These are phyloP conservation scores for Caloenas nicobarica DNA, from an alignment of 2,113 vertebrate genomes.

Conservation along the genomic window DNA sequence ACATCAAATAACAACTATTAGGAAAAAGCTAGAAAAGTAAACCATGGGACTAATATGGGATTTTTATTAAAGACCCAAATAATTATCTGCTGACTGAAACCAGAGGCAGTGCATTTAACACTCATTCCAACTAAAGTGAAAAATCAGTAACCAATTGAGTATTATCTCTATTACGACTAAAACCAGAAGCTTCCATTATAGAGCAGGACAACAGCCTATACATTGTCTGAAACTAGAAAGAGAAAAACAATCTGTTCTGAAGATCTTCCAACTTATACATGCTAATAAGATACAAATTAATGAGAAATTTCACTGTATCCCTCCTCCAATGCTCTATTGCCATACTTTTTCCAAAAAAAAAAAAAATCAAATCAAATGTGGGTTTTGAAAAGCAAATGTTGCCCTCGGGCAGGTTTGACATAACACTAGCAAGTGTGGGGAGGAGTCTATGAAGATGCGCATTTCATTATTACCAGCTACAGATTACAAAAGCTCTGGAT, in stretches of 20 bases:
- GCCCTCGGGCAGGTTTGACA: background rate
- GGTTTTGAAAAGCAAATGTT: background rate
- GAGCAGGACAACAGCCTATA: background rate
- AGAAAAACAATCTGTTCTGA: background rate
- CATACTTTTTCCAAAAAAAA: background rate
- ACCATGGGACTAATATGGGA: accelerated
- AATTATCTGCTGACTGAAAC: background rate
- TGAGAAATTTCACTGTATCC: background rate
- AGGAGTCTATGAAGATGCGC: background rate
- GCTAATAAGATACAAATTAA: background rate
- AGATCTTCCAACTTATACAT: background rate
- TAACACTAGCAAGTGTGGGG: background rate
- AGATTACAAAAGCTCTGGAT: background rate
- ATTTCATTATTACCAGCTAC: background rate
- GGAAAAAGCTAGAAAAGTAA: background rate
- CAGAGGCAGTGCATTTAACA: background rate
- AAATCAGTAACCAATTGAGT: background rate
- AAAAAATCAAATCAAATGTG: background rate
- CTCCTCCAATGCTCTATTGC: background rate
- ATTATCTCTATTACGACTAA: background rate
- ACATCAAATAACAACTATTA: background rate
- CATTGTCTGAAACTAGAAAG: background rate
- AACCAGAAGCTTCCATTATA: background rate
- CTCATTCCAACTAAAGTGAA: background rate
- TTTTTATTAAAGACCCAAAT: background rate